Percentiles rank a stretch among this genome's conserved stretches.
Conservation (phyloP, 1,140 invertebrate genomes). For the Aethina tumida region DNA sequence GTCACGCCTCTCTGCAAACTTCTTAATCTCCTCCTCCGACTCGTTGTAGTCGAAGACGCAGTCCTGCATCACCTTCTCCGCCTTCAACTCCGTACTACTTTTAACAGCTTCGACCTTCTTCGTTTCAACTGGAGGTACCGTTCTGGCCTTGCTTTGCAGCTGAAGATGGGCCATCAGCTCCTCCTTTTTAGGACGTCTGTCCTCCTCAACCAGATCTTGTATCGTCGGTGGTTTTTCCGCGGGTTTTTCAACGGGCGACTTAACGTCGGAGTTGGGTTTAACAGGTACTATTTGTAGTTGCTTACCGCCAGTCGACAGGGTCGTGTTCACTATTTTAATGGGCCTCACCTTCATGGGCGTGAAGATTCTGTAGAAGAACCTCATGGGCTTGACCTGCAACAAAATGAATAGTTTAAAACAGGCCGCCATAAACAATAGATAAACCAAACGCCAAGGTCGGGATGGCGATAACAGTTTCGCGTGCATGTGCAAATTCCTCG, state of each 20-base stretch:
- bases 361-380: slow-evolving; percentile 50
- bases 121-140: slow-evolving; percentile 10
- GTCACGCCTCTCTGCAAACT: slow-evolving; percentile 33
- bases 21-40: slow-evolving; percentile 33
- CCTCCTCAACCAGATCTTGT: slow-evolving; percentile 9
- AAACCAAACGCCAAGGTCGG: too few species aligned
- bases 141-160: slow-evolving; percentile 29
- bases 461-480: too few species aligned
- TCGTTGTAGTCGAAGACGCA: slow-evolving; percentile 33
- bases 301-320: slow-evolving; percentile 24
- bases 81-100: slow-evolving; percentile 4
- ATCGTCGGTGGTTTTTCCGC: background rate
- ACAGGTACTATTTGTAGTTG: slow-evolving; percentile 33
- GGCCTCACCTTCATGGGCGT: slow-evolving; percentile 32
- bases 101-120: slow-evolving; percentile 16
- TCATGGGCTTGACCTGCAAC: slow-evolving; percentile 48
- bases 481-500: too few species aligned
- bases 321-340: slow-evolving; percentile 32
- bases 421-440: background rate
- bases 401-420: slow-evolving; percentile 13
- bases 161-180: slow-evolving; percentile 28
- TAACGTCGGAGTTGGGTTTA: slow-evolving; percentile 8
- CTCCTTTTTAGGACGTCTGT: slow-evolving; percentile 24
- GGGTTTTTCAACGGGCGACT: slow-evolving; percentile 10
- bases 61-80: slow-evolving; percentile 20